Evolutionary conservation across 2,797 vertebrate genomes (phyloP).

Genomic region (Eleutherodactylus coqui): DNA sequence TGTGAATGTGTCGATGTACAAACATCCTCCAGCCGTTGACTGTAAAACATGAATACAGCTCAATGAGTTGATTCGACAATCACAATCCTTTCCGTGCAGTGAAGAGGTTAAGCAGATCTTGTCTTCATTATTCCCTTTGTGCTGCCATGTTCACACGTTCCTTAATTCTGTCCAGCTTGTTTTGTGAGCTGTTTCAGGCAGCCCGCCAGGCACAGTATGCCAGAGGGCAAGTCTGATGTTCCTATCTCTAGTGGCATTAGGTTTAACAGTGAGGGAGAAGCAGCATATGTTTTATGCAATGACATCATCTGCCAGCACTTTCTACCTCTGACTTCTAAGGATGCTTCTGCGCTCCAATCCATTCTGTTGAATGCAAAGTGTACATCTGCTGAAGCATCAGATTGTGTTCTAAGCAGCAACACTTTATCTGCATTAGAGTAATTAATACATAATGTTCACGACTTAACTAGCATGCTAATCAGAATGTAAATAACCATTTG

Average conservation of each 20-base stretch:
- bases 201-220: constrained; percentile 49
- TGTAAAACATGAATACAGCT: background rate
- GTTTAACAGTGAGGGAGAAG: constrained; percentile 35
- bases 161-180: constrained; percentile 26
- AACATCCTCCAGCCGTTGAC: too few relatives aligned
- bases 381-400: constrained; percentile 39
- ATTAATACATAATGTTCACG: constrained; percentile 20
- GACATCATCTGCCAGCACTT: constrained; percentile 53
- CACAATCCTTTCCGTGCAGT: background rate
- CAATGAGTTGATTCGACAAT: background rate
- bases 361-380: constrained; percentile 25
- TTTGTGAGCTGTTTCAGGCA: constrained; percentile 49
- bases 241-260: constrained; percentile 42
- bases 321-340: constrained; percentile 19
- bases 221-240: constrained; percentile 46
- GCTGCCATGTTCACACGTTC: constrained; percentile 49
- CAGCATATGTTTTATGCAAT: constrained; percentile 55
- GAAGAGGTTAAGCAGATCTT: constrained; percentile 46
- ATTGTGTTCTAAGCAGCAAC: constrained; percentile 23
- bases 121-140: constrained; percentile 36
- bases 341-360: background rate
- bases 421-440: constrained; percentile 23
- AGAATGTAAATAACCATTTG: constrained; percentile 15
- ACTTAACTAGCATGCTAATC: constrained; percentile 23
- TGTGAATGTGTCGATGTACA: background rate